A percentile compares a stretch with the other conserved stretches of the same genome.
These are phyloP conservation scores for Upupa epops DNA, from an alignment of 2,113 vertebrate species.

Conservation along the genomic window DNA sequence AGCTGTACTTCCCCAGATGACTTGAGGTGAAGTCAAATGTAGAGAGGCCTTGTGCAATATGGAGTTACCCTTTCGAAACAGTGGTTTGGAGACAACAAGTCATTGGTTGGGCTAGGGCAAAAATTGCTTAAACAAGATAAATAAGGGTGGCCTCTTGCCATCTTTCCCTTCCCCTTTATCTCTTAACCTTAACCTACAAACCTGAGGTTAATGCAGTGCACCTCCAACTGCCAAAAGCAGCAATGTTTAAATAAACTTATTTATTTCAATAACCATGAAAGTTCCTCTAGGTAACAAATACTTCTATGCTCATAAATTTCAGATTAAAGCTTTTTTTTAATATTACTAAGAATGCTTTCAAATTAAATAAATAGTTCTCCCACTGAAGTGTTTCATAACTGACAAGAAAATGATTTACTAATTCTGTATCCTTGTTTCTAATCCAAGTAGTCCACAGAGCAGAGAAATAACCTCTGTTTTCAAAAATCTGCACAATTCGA, in stretches of 20 bases:
- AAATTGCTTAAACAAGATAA: conserved; percentile 25
- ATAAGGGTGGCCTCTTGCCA: not conserved
- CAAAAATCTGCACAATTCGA: not conserved
- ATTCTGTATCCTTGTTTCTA: not conserved
- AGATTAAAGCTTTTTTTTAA: not conserved
- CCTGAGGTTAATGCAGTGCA: not conserved
- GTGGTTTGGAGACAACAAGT: not conserved
- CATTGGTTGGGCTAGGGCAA: not conserved
- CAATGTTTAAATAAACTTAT: not conserved
- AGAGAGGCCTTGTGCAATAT: conserved; percentile 6
- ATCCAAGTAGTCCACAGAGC: not conserved
- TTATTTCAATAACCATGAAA: not conserved
- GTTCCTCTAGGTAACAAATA: not conserved
- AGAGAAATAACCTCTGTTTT: not conserved
- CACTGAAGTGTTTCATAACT: not conserved
- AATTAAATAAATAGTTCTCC: not conserved
- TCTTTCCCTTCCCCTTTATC: conserved; percentile 27
- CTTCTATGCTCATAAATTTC: not conserved
- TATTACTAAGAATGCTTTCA: not conserved
- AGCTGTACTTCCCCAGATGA: not conserved
- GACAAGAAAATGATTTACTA: not conserved
- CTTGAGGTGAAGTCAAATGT: not conserved
- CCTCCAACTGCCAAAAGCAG: not conserved
- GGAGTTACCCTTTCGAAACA: conserved; percentile 24
- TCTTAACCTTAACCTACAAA: conserved; percentile 27